Evolutionary conservation across 2,113 vertebrate species (phyloP).

Genomic region (Willisornis vidua): DNA sequence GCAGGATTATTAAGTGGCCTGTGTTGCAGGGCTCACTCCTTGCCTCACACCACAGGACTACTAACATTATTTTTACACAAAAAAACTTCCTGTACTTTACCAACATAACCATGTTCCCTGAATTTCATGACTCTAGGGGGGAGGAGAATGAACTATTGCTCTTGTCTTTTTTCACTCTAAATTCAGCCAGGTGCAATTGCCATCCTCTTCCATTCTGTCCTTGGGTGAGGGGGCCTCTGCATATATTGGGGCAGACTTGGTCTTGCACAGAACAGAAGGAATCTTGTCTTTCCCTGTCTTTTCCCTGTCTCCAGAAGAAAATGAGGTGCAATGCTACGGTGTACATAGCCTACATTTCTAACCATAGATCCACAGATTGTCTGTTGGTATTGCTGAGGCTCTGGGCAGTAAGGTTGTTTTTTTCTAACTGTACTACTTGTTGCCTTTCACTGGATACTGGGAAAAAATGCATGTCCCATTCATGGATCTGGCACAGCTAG

Average conservation of each 20-base stretch:
- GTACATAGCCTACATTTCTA: background rate
- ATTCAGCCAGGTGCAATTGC: background rate
- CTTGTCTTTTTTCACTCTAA: background rate
- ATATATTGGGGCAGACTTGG: background rate
- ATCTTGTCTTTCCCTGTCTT: background rate
- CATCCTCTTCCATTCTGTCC: background rate
- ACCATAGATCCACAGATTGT: background rate
- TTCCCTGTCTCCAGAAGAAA: background rate
- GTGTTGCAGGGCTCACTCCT: background rate
- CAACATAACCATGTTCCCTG: background rate
- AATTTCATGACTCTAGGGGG: background rate
- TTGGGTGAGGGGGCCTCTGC: background rate
- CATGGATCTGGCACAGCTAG: background rate
- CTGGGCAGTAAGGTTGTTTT: background rate
- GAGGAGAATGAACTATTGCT: background rate
- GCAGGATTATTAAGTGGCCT: background rate
- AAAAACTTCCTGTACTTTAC: background rate
- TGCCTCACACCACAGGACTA: background rate
- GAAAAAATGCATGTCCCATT: background rate
- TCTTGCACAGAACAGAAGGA: background rate
- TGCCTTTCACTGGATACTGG: background rate
- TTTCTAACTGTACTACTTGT: background rate
- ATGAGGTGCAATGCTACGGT: background rate
- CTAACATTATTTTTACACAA: background rate
- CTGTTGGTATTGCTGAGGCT: background rate